Base-by-base conservation (phyloP, 2,888 invertebrate genomes). In the Drosophila stalkeri region DNA sequence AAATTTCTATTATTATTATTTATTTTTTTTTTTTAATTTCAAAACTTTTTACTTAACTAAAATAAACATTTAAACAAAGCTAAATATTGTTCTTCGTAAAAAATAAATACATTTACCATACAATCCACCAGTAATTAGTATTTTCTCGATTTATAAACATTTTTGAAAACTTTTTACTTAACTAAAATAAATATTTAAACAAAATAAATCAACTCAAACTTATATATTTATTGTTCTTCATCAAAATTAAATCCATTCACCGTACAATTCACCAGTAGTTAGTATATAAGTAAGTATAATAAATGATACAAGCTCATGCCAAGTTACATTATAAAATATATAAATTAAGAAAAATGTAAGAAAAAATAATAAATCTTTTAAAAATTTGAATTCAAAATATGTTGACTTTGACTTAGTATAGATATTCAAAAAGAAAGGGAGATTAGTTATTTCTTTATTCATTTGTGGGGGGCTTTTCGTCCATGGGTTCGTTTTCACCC, bases 261-360 rank as follows among this genome's bases (percentile, higher is more conserved):
- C 41, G 56, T 46, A 66, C 23, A 66, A 41, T 57, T 46, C 39
- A 60, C 73, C 51, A 61, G 37, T 35, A 23, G 59, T 72, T 74
- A 62, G 54, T 54, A n/a, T 14, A 18, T 47, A 11, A 37, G 37
- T 47, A 11, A 37, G 37, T 47, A 49, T 37, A 39, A 54, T 49
- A 61, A 37, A 18, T 74, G 49, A 16, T 49, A 68, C 1, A 54
- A 60, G 23, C 35, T n/a, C 75, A 56, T 63, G 62, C 51, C 18
- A 31, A n/a, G 6, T 20, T 20, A n/a, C n/a, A 47, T 31, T 23
- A 54, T 16, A n/a, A 56, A 23, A 27, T 27, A 27, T 27, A 27
- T 6, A 27, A n/a, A 23, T 23, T 33, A 20, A 39, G 12, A 6
- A 51, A 41, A 5, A 33, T n/a, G 16, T 3, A 27, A 5, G 27